Evolutionary conservation across 2,888 invertebrate genomes (phyloP), one percentile per base, ranked within the genome.

Genomic region (Tridacna crocea): DNA sequence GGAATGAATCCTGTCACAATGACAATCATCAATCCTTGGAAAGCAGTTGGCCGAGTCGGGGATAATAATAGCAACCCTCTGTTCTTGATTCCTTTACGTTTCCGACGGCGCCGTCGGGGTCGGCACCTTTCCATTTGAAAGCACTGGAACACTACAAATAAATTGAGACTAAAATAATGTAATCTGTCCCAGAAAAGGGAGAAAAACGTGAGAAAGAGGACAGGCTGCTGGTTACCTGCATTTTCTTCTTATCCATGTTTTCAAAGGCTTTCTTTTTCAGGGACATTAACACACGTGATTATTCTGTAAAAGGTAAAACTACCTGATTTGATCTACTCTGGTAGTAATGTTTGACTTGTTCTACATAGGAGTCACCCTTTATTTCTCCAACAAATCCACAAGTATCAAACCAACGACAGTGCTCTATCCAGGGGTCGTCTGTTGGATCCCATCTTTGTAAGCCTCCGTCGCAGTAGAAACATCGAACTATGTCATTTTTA

Each of bases 351-450:
- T 72, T 72, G 26, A 72, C 72, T 27, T 55, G 72, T 1, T 15
- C 72, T 55, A 72, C 51, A n/a, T 72, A 72, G 19, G 26, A 51
- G 22, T 51, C 72, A 22, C 72, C 72, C 51, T 72, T 72, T 12
- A 27, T 22, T n/a, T 72, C 55, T n/a, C 48, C 51, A 0, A n/a
- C 55, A 55, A 26, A 72, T 13, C 51, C 51, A 22, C 72, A 72
- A 24, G 48, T 22, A 13, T 26, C 51, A 13, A 55, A 72, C n/a
- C 51, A 55, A 4, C 55, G 72, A 17, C 48, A 13, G 27, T 72
- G 72, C 47, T 72, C 72, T 22, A 72, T 26, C 17, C 48, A n/a
- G 13, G 72, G 24, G n/a, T 72, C 55, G 27, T 72, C 72, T 24
- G 51, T 19, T 0, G 13, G 22, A 15, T 51, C 26, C 13, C 48